Base-by-base conservation (phyloP, 1,140 invertebrate genomes). In the Charaxes varanes region DNA sequence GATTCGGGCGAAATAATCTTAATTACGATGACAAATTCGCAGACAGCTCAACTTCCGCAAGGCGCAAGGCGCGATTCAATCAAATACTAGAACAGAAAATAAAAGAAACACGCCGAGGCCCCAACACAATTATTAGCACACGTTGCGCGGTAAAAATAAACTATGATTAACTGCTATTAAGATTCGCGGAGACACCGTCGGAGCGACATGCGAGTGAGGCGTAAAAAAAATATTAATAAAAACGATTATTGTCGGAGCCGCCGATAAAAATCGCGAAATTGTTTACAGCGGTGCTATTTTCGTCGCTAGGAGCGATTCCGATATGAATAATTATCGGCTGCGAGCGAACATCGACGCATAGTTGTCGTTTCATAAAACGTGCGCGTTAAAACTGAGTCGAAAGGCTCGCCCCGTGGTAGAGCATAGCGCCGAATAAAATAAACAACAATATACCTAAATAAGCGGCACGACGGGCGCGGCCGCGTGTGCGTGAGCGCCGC, bases 391-490 rank as follows among this genome's bases (percentile, higher is more conserved):
- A 83, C 79, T 83, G 79, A 83, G 79, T 81, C 79, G 79, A 81
- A 82, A 81, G 79, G 74, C 77, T 81, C 72, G 79, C 72, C 71
- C 76, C 71, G 72, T 78, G 79, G 68, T 69, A 79, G 78, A 81
- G 72, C 78, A 79, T 82, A 82, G 78, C 78, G 71, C 81, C 79
- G 78, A 84, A 84, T 84, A 84, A 84, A 84, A 84, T 84, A 84
- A 84, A 84, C 81, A 84, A 84, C 81, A 84, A 84, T 84, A 84
- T 84, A 84, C 78, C 77, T 84, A 84, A 84, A 84, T 83, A 83
- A 78, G 78, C 78, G 66, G 70, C 65, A 69, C 72, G 71, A 68
- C 74, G 77, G 78, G 73, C 64, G 74, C 60, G 76, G 70, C 62
- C 26, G 4, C 18, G 81, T 81, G 79, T 84, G 79, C 61, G 76